Conservation (phyloP, 2,113 vertebrate species). For the Scomber colias region DNA sequence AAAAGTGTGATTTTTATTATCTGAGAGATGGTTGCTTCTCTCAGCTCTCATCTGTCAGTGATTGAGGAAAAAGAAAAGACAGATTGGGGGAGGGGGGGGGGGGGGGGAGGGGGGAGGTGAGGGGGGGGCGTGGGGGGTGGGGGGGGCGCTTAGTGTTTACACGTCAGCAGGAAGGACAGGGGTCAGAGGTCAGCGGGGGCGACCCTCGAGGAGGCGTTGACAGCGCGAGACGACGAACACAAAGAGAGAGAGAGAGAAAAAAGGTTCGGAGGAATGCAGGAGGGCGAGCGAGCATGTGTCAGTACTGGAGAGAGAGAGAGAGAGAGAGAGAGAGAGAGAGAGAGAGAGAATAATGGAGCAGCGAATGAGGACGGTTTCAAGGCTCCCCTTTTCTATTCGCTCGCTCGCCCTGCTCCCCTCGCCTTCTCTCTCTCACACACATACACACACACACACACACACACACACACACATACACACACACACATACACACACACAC, state of each 20-base stretch:
- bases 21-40: background rate
- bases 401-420: conserved; percentile 21
- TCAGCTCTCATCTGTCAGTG: conserved; percentile 8
- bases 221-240: background rate
- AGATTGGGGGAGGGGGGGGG: too few species aligned
- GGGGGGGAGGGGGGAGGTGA: too few species aligned
- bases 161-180: background rate
- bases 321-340: background rate
- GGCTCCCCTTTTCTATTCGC: conserved; percentile 56
- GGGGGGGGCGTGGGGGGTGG: background rate
- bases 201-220: background rate
- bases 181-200: conserved; percentile 2
- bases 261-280: background rate
- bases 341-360: conserved; percentile 38
- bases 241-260: conserved; percentile 17
- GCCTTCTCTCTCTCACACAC: conserved; percentile 2
- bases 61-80: too few species aligned
- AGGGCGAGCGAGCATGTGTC: conserved; percentile 35
- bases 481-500: conserved; percentile 23
- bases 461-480: conserved; percentile 33
- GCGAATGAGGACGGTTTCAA: conserved; percentile 71
- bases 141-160: background rate
- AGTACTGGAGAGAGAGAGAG: conserved; percentile 37
- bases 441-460: conserved; percentile 16
- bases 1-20: too few species aligned